Evolutionary conservation across 2,888 invertebrate species (phyloP).

Genomic region (Adelognathus sp.): DNA sequence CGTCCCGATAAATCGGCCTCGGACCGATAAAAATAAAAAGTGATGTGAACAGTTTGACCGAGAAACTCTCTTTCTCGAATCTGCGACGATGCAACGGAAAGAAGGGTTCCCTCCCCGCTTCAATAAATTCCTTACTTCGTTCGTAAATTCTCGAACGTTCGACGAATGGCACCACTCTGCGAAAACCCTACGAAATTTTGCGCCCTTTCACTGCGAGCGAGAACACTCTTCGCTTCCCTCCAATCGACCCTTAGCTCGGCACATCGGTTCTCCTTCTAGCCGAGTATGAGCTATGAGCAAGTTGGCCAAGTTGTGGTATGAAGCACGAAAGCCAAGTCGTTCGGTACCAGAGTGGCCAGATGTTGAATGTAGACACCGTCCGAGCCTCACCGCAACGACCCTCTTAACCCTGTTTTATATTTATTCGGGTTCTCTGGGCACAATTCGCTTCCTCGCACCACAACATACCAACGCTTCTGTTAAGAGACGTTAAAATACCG

Average conservation of each 20-base stretch:
- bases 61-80: conserved; percentile 17
- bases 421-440: conserved; percentile 63
- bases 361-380: conserved; percentile 48
- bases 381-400: conserved; percentile 58
- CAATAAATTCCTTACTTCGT: conserved; percentile 62
- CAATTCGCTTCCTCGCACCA: conserved; percentile 54
- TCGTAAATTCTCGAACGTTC: conserved; percentile 57
- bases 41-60: conserved; percentile 5
- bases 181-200: conserved; percentile 39
- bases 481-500: no score
- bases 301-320: conserved; percentile 47
- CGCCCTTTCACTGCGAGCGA: conserved; percentile 13
- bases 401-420: conserved; percentile 63
- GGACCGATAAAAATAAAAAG: conserved; percentile 42
- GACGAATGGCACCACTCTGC: conserved; percentile 14
- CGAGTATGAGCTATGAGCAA: conserved; percentile 42
- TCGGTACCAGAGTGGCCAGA: conserved; percentile 45
- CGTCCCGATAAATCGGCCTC: no score
- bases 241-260: conserved; percentile 7
- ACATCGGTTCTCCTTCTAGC: conserved; percentile 28
- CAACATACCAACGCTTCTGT: no score
- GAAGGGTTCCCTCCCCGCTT: conserved; percentile 35
- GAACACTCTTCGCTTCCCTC: conserved; percentile 6
- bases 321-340: conserved; percentile 48
- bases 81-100: conserved; percentile 29